Conservation (phyloP, 92 coral and sea anemone species). For the Plumapathes pennacea region DNA sequence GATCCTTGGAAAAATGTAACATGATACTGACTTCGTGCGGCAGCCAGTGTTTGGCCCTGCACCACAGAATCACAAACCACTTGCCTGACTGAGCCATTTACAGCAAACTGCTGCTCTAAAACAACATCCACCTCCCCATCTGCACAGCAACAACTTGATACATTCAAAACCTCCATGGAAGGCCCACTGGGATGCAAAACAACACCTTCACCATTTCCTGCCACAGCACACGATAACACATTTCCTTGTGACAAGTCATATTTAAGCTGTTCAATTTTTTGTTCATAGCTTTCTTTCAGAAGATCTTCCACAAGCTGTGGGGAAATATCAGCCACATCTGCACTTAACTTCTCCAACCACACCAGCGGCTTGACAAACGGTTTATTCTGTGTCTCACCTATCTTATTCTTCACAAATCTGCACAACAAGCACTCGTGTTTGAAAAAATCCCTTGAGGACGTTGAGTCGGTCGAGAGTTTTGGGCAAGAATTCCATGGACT, state of each 20-base stretch:
- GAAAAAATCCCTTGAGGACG: background rate
- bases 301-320: constrained; percentile 39
- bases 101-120: constrained; percentile 23
- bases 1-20: constrained; percentile 57
- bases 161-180: constrained; percentile 53
- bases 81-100: constrained; percentile 64
- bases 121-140: background rate
- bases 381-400: background rate
- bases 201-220: constrained; percentile 2
- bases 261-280: constrained; percentile 16
- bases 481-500: constrained; percentile 27
- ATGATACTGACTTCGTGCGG: constrained; percentile 63
- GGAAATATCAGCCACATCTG: constrained; percentile 60
- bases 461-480: background rate
- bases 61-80: constrained; percentile 27
- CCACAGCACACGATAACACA: constrained; percentile 40
- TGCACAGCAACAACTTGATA: background rate
- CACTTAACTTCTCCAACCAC: constrained; percentile 1
- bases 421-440: too few species aligned
- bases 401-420: background rate
- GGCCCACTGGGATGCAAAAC: constrained; percentile 70
- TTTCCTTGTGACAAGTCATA: constrained; percentile 79
- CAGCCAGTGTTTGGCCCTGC: constrained; percentile 21
- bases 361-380: background rate
- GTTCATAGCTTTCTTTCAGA: constrained; percentile 59